Evolutionary conservation across 2,888 invertebrate genomes (phyloP), one percentile per base, ranked within the genome.

Genomic region (Teinopalpus imperialis): DNA sequence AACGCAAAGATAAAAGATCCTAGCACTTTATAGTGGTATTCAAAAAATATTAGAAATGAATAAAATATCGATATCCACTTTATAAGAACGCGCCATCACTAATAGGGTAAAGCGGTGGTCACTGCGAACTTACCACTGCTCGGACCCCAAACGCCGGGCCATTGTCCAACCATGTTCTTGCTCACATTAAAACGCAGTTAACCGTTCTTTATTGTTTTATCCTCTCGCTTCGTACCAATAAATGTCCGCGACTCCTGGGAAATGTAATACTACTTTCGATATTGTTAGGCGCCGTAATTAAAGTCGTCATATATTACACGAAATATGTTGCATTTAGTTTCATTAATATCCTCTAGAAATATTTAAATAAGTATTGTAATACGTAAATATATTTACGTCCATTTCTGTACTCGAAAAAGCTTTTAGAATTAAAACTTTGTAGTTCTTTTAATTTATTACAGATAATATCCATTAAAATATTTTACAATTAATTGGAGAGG

Each of bases 131-230:
- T 82, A 85, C 83, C 83, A 76, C 73, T 59, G 70, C 60, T 57
- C 68, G 75, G 67, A 70, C 82, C 83, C 83, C 82, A 80, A 78
- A 76, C 76, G 74, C 54, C 64, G 61, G 59, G 69, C 80, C 74
- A 86, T 87, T 87, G 83, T 85, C 78, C 80, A 57, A 57, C 69
- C 68, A 73, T 80, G 85, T 82, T 79, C 87, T 83, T 85, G 81
- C 82, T 81, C 85, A 74, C 86, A 88, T 88, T 86, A 87, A 86
- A 87, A 80, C 74, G 79, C 87, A 78, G 81, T 87, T 87, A 86
- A 80, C 78, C 81, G 81, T 85, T 86, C 86, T 87, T 87, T 87
- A 88, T 88, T 87, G 86, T 88, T 87, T 85, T 78, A 87, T 83
- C 77, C 79, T 69, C 72, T 67, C 63, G 66, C 63, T 70, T 65